Percentiles rank a stretch among this genome's conserved stretches.
These are phyloP conservation scores for Leptarthrus brevirostris DNA, from an alignment of 2,888 invertebrate genomes.

Conservation along the genomic window DNA sequence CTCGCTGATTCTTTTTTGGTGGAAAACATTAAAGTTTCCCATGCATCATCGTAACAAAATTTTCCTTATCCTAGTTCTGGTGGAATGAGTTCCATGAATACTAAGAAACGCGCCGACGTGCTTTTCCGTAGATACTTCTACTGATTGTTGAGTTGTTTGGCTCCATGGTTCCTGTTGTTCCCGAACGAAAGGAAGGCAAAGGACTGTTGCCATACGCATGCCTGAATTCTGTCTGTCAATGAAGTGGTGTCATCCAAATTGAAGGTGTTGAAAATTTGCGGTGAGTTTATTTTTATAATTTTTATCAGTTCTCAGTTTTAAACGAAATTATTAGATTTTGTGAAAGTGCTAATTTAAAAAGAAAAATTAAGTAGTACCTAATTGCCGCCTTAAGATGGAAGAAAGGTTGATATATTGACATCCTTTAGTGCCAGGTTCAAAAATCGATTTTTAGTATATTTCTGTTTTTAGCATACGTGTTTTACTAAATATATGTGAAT, in stretches of 20 bases:
- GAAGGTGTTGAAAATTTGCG: slow-evolving; percentile 31
- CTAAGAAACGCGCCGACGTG: not conserved
- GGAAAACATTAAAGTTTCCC: not conserved
- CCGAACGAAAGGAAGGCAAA: slow-evolving; percentile 11
- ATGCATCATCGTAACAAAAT: slow-evolving; percentile 11
- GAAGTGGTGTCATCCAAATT: slow-evolving; percentile 34
- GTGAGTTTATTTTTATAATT: slow-evolving; percentile 28
- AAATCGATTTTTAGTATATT: slow-evolving; percentile 35
- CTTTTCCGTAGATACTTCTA: not conserved
- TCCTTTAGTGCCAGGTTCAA: too few relatives aligned
- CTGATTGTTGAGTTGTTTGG: slow-evolving; percentile 1
- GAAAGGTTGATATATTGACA: too few relatives aligned
- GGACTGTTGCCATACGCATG: slow-evolving; percentile 4
- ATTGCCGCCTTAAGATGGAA: too few relatives aligned
- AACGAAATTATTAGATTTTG: too few relatives aligned
- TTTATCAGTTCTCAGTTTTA: not conserved
- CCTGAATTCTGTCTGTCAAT: slow-evolving; percentile 32
- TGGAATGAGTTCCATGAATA: not conserved
- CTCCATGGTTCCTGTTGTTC: slow-evolving; percentile 12
- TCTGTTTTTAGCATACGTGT: too few relatives aligned
- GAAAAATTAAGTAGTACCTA: too few relatives aligned
- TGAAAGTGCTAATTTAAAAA: too few relatives aligned
- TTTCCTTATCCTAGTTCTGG: slow-evolving; percentile 22
- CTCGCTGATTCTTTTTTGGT: not conserved
- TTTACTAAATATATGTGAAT: too few relatives aligned